phyloP scores from a whole-genome alignment of 2,888 invertebrate genomes.

The Lamproptera curius region DNA sequence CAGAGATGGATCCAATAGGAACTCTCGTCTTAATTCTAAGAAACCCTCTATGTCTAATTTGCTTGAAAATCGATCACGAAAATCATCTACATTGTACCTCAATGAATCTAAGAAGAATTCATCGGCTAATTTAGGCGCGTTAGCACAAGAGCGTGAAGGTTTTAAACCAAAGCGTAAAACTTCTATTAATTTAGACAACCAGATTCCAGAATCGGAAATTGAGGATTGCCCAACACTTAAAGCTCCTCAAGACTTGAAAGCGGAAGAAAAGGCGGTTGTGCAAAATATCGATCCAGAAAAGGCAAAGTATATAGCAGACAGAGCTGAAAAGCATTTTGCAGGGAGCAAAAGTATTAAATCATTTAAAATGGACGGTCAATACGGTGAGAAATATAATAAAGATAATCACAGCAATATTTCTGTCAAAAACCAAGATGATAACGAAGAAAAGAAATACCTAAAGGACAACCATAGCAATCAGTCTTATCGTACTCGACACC shows the following conservation, averaged over 20 bases:
- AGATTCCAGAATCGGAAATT: constrained; percentile 71
- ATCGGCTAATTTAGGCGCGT: constrained; percentile 51
- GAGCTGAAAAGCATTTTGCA: constrained; percentile 56
- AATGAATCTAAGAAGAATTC: constrained; percentile 74
- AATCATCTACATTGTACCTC: constrained; percentile 65
- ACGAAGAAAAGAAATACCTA: constrained; percentile 62
- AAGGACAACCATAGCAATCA: constrained; percentile 71
- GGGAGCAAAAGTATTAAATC: constrained; percentile 60
- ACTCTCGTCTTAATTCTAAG: constrained; percentile 66
- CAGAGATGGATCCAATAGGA: constrained; percentile 59
- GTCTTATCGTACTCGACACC: constrained; percentile 49
- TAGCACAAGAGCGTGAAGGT: constrained; percentile 52
- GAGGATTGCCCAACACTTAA: constrained; percentile 72
- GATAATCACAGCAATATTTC: constrained; percentile 64
- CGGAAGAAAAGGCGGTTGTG: constrained; percentile 68
- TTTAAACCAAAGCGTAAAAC: constrained; percentile 64
- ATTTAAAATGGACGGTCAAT: constrained; percentile 63
- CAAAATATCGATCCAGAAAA: constrained; percentile 61
- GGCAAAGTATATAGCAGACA: constrained; percentile 58
- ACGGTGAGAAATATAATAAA: constrained; percentile 58
- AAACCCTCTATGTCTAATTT: constrained; percentile 71
- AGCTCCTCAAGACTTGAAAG: constrained; percentile 71
- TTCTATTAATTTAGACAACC: constrained; percentile 52
- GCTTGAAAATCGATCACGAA: constrained; percentile 61
- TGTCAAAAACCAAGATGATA: constrained; percentile 58